phyloP scores from a whole-genome alignment of 2,888 invertebrate genomes.

The Harpalus rufipes region DNA sequence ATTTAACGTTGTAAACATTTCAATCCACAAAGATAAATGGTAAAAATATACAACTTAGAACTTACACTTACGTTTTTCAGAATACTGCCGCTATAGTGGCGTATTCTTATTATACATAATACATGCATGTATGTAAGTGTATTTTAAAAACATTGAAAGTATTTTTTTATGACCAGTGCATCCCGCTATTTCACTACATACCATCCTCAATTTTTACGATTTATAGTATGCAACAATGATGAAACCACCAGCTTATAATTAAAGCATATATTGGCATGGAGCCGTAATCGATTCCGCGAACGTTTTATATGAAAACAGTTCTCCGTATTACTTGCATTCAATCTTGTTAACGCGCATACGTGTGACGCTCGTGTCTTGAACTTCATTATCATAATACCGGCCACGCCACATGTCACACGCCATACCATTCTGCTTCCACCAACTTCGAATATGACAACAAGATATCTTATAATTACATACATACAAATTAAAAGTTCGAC shows the following conservation, averaged over 20 bases:
- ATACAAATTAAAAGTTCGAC: not conserved
- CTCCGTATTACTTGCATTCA: slow-evolving; percentile 32
- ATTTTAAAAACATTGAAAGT: too few species aligned
- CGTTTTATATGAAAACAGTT: slow-evolving; percentile 30
- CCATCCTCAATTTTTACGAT: not conserved
- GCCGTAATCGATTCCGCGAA: slow-evolving; percentile 10
- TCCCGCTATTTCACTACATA: not conserved
- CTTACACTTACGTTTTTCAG: too few species aligned
- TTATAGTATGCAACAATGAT: not conserved
- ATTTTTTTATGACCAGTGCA: too few species aligned
- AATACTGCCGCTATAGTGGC: too few species aligned
- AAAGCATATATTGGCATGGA: slow-evolving; percentile 22
- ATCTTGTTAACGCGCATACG: slow-evolving; percentile 38
- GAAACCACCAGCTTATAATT: slow-evolving; percentile 2
- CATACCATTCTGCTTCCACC: not conserved
- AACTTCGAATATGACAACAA: not conserved
- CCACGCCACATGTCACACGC: slow-evolving; percentile 34
- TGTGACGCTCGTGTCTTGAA: slow-evolving; percentile 14
- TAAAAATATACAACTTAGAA: too few species aligned
- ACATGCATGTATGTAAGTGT: too few species aligned
- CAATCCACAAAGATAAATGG: too few species aligned
- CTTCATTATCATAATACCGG: slow-evolving; percentile 42
- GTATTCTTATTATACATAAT: too few species aligned
- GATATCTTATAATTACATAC: slow-evolving; percentile 16
- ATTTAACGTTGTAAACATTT: too few species aligned